Conservation (phyloP, 2,113 vertebrate species). For the Casuarius casuarius region DNA sequence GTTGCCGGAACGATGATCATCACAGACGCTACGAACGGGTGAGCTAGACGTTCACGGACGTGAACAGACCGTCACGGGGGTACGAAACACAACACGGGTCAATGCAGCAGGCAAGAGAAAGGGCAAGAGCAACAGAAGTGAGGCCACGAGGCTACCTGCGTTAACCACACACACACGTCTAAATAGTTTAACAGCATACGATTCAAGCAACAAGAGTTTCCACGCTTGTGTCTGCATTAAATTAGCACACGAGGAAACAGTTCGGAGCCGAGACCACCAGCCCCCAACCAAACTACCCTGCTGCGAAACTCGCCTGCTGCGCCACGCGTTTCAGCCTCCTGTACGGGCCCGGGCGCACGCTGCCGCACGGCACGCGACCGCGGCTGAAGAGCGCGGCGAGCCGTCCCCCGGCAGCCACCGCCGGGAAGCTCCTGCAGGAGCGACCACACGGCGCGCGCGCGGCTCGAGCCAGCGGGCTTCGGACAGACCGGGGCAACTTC, state of each 20-base stretch:
- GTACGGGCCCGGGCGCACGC: background rate
- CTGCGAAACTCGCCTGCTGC: background rate
- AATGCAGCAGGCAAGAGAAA: fast-evolving
- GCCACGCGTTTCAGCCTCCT: background rate
- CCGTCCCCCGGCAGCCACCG: fast-evolving
- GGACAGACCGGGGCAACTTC: fast-evolving
- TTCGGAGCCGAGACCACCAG: background rate
- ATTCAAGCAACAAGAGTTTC: background rate
- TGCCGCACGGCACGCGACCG: fast-evolving
- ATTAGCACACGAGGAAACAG: background rate
- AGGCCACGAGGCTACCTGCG: background rate
- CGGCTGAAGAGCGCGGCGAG: fast-evolving
- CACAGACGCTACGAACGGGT: background rate
- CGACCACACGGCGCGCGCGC: background rate
- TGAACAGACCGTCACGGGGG: background rate
- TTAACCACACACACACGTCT: too few species aligned
- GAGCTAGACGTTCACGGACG: too few species aligned
- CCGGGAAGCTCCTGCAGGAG: background rate
- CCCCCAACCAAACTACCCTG: background rate
- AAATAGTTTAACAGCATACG: background rate
- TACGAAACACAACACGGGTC: fast-evolving
- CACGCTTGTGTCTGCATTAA: background rate
- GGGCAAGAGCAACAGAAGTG: background rate
- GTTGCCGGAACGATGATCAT: background rate
- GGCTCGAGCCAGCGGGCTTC: background rate